Base-by-base conservation (phyloP, 2,888 invertebrate genomes). In the Macrosoma leucophasiata region DNA sequence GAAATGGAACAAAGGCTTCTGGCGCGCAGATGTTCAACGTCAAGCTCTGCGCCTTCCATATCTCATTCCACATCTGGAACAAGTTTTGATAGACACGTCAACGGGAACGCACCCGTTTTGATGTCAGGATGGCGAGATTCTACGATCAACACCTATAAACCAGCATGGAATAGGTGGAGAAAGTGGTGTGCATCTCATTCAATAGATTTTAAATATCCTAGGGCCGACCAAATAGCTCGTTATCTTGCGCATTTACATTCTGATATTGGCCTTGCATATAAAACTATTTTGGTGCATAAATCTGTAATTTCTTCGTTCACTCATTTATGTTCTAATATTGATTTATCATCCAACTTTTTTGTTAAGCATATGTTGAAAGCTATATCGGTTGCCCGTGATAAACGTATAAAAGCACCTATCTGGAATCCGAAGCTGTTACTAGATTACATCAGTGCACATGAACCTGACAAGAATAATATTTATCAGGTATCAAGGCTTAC, bases 1-100 rank as follows among this genome's bases (percentile, higher is more conserved):
- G 9, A 47, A 34, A 1, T 55, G 53, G 50, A 34, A 43, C n/a
- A 51, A 41, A 19, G 46, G 43, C 1, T 52, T 54, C 26, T 54
- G 51, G 50, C 33, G 25, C 23, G 27, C 39, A 20, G 50, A 48
- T n/a, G 12, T 52, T 4, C 28, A 40, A n/a, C 22, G n/a, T 6
- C 18, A 48, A 28, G 41, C 44, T 1, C 17, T 29, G 3, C 21
- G n/a, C 13, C 10, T 4, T 9, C 33, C 42, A 8, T 14, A 24
- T 4, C 26, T 3, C 8, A 40, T 38, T 13, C 23, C 17, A 8
- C 9, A 37, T 21, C 36, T 45, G 2, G 9, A 13, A 13, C 25
- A 26, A 31, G 31, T 32, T 3, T 27, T 46, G 4, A 22, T 38
- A 7, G 38, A 41, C 37, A 33, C 30, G 15, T 38, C 11, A 9